Evolutionary conservation across 2,113 vertebrate genomes (phyloP).

Genomic region (Labrus mixtus): DNA sequence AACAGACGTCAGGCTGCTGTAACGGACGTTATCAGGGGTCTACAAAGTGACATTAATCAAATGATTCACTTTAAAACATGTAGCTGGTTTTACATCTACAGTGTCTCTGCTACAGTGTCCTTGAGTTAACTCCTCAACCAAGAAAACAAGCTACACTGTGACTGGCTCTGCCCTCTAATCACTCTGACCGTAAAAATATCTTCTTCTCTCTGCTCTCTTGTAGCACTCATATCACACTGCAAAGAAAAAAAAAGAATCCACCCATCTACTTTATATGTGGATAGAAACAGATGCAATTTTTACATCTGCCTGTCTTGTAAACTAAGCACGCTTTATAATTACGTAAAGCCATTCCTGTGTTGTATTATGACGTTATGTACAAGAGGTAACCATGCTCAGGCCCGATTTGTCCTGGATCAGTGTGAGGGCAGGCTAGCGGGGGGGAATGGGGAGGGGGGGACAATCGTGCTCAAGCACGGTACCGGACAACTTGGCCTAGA

Average conservation of each 20-base stretch:
- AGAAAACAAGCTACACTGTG: neutral
- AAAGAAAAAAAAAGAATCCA: neutral
- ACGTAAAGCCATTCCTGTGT: no score
- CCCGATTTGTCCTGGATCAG: no score
- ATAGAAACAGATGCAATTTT: no score
- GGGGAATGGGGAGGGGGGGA: no score
- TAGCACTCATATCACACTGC: neutral
- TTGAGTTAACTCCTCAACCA: neutral
- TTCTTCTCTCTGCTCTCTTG: neutral
- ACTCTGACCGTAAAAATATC: neutral
- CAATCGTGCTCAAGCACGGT: no score
- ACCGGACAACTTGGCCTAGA: no score
- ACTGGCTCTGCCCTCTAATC: neutral
- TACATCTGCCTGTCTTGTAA: no score
- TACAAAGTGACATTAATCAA: slow-evolving; percentile 18
- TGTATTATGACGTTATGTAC: no score
- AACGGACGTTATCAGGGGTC: slow-evolving; percentile 25
- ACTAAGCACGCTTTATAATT: no score
- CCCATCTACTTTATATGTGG: no score
- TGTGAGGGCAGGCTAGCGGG: no score
- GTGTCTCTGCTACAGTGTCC: neutral
- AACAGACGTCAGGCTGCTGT: slow-evolving; percentile 26
- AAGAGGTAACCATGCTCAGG: no score
- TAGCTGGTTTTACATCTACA: neutral
- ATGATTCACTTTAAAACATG: neutral